These are phyloP conservation scores for Myiothlypis chrysogaster DNA, from an alignment of 2,797 vertebrate species.

Conservation along the genomic window DNA sequence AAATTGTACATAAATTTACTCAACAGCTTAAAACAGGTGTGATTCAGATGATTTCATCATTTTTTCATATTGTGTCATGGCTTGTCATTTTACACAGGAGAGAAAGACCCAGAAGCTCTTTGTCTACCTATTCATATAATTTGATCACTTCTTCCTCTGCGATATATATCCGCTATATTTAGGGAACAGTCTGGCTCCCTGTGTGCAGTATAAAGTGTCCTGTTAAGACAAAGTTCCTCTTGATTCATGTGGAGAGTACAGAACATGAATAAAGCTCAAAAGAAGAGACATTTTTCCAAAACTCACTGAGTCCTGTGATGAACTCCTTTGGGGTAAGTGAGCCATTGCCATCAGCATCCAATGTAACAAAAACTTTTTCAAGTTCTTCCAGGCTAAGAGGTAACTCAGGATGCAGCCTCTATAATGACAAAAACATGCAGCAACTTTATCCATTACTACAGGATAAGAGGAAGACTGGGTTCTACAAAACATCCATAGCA, in stretches of 20 bases:
- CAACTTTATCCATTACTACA: neutral
- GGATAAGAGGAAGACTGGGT: neutral
- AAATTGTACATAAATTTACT: neutral
- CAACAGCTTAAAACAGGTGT: neutral
- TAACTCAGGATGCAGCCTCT: constrained; percentile 86
- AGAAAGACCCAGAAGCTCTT: neutral
- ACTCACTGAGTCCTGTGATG: constrained; percentile 90
- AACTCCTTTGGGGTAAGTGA: constrained; percentile 90
- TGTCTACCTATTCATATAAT: neutral
- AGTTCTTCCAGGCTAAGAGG: constrained; percentile 88
- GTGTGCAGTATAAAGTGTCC: neutral
- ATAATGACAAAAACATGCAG: constrained; percentile 51
- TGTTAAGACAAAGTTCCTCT: neutral
- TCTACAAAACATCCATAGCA: neutral
- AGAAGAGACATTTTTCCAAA: neutral
- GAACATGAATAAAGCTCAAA: neutral
- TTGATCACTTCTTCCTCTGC: neutral
- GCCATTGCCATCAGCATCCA: constrained; percentile 89
- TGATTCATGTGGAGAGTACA: neutral
- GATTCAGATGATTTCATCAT: neutral
- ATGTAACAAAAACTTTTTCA: constrained; percentile 88
- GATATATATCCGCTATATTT: neutral
- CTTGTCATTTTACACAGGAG: neutral
- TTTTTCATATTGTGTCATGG: neutral
- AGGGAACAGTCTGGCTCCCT: neutral